Conservation (phyloP, 2,113 vertebrate species). For the Eublepharis macularius region DNA sequence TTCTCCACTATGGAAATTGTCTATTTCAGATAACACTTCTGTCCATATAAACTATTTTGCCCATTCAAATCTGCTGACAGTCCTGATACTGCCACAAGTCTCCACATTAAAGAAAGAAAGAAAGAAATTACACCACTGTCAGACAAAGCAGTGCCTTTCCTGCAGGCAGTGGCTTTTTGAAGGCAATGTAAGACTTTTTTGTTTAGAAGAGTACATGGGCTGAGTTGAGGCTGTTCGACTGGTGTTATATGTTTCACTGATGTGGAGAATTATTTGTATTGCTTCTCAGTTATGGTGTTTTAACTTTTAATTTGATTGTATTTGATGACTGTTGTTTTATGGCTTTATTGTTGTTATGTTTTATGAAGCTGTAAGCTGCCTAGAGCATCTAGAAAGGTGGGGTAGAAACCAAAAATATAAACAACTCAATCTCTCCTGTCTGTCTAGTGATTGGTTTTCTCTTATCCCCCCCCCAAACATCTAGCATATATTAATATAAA, state of each 20-base stretch:
- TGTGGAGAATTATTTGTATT: neutral
- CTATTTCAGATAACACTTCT: no score
- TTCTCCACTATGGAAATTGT: no score
- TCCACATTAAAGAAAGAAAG: no score
- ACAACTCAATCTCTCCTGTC: neutral
- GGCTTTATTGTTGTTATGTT: neutral
- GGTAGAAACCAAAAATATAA: neutral
- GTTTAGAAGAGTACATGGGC: neutral
- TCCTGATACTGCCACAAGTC: neutral
- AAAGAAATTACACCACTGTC: neutral
- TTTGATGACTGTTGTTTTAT: neutral
- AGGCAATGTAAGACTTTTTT: neutral
- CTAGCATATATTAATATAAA: neutral
- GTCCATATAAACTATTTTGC: no score
- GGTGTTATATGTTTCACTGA: neutral
- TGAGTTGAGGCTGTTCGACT: neutral
- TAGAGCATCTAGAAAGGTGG: neutral
- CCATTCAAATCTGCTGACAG: no score
- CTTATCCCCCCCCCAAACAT: neutral
- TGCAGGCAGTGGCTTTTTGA: neutral
- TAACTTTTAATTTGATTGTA: conserved; percentile 1
- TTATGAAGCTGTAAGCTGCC: neutral
- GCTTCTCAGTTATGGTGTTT: neutral
- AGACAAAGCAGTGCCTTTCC: neutral
- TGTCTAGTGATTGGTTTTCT: neutral